Percentiles rank a stretch among this genome's conserved stretches.
These are phyloP conservation scores for Petrophora chlorosata DNA, from an alignment of 2,888 invertebrate species.

Conservation along the genomic window DNA sequence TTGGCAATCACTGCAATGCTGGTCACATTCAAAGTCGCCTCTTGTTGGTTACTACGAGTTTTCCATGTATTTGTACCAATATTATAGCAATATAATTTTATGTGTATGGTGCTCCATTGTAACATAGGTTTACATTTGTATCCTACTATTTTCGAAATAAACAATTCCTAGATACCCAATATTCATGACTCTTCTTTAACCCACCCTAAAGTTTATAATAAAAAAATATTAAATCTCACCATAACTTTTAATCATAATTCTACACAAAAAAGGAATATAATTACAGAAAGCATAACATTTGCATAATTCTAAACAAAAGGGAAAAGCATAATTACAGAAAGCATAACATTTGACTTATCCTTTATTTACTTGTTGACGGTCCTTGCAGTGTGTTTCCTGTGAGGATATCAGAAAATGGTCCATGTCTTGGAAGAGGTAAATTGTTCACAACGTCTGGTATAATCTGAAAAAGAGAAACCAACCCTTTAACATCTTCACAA, in stretches of 20 bases:
- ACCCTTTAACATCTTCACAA: background rate
- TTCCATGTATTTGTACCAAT: conserved; percentile 42
- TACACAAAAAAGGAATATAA: too few relatives aligned
- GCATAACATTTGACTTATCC: too few relatives aligned
- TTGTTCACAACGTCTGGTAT: conserved; percentile 66
- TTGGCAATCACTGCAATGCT: background rate
- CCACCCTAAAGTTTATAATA: too few relatives aligned
- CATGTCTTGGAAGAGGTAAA: conserved; percentile 57
- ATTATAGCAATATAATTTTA: conserved; percentile 67
- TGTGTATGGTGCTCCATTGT: conserved; percentile 80
- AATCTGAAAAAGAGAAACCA: conserved; percentile 43
- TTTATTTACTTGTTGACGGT: too few relatives aligned
- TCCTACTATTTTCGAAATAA: conserved; percentile 77
- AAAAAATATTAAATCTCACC: too few relatives aligned
- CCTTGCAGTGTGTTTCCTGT: background rate
- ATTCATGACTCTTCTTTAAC: conserved; percentile 32
- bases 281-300: too few relatives aligned
- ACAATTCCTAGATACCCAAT: conserved; percentile 65
- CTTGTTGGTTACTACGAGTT: conserved; percentile 24
- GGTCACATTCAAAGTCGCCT: conserved; percentile 4
- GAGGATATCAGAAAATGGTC: conserved; percentile 61
- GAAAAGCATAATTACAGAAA: too few relatives aligned
- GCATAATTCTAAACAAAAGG: too few relatives aligned
- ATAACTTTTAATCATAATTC: too few relatives aligned
- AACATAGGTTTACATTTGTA: conserved; percentile 77